Conservation (phyloP, 2,113 vertebrate genomes). For the Fukomys damarensis region DNA sequence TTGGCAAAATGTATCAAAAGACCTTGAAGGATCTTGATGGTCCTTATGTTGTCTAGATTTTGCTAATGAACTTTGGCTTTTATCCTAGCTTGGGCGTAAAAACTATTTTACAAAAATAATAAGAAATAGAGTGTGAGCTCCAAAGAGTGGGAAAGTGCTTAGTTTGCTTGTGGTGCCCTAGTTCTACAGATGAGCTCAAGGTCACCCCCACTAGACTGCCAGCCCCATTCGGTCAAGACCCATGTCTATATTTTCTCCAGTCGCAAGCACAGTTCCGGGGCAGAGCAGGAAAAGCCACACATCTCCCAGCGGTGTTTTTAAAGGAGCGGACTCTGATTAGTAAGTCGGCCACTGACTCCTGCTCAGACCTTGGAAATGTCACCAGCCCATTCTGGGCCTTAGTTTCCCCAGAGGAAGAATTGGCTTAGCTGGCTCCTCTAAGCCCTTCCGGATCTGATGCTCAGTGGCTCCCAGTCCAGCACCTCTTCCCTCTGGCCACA, state of each 20-base stretch:
- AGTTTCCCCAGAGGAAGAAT: background rate
- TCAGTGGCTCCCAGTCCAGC: background rate
- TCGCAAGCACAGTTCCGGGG: background rate
- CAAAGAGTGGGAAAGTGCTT: background rate
- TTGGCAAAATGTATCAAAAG: constrained; percentile 12
- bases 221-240: background rate
- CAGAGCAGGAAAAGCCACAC: background rate
- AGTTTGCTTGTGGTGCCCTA: background rate
- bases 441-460: background rate
- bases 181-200: background rate
- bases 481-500: background rate
- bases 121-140: background rate
- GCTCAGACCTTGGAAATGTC: background rate
- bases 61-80: constrained; percentile 26
- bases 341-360: background rate
- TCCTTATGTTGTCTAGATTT: background rate
- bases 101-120: background rate
- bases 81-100: background rate
- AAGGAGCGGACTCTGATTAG: constrained; percentile 1
- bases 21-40: background rate
- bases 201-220: background rate
- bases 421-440: background rate
- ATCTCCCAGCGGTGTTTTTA: background rate
- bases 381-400: background rate
- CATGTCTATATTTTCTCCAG: background rate